Evolutionary conservation across 2,888 invertebrate species (phyloP).

Genomic region (Pemphredon lugubris): DNA sequence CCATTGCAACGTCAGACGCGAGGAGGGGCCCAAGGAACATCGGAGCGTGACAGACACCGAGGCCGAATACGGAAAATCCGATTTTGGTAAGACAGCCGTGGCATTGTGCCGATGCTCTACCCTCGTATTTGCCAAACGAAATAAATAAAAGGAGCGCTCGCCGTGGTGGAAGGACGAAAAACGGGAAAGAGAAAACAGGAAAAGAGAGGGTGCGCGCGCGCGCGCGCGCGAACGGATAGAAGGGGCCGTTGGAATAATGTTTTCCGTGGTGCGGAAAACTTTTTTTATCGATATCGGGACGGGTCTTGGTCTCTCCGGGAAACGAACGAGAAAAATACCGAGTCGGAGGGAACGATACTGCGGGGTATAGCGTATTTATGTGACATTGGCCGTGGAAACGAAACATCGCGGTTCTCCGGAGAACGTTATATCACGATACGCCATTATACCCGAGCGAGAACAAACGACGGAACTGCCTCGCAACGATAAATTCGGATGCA

Average conservation of each 20-base stretch:
- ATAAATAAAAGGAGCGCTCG: not conserved
- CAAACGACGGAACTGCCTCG: constrained; percentile 16
- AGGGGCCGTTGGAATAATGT: constrained; percentile 31
- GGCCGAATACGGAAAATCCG: constrained; percentile 4
- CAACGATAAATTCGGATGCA: constrained; percentile 22
- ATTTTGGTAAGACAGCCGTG: not conserved
- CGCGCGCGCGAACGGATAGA: no score
- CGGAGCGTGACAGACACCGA: not conserved
- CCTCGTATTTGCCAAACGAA: constrained; percentile 1
- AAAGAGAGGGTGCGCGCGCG: no score
- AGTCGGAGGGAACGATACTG: constrained; percentile 6
- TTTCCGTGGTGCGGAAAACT: constrained; percentile 25
- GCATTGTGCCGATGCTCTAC: not conserved
- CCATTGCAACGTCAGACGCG: not conserved
- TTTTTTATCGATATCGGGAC: constrained; percentile 29
- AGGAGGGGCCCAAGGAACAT: not conserved
- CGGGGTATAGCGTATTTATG: constrained; percentile 36
- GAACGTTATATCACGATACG: constrained; percentile 30
- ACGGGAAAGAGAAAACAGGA: not conserved
- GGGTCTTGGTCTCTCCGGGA: constrained; percentile 18
- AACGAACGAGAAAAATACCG: constrained; percentile 26
- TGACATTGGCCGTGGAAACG: constrained; percentile 20
- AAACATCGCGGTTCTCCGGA: constrained; percentile 22
- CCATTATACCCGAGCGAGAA: constrained; percentile 5
- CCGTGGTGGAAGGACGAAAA: not conserved